These are phyloP conservation scores for Epizoanthus fatuus DNA, from an alignment of 92 coral and sea anemone species.

Conservation along the genomic window DNA sequence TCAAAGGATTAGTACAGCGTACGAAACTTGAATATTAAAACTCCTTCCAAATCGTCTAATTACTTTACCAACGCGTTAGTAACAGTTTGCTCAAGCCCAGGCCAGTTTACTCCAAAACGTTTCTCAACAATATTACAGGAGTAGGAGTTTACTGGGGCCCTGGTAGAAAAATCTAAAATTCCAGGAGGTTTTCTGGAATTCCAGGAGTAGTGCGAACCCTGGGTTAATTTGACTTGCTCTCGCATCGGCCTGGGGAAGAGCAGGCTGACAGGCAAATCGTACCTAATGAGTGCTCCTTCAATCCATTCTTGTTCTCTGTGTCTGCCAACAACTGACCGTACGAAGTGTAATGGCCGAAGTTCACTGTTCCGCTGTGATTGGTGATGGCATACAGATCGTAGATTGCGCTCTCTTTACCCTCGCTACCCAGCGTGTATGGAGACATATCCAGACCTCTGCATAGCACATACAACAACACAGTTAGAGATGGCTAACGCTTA, in stretches of 20 bases:
- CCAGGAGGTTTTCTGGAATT: background rate
- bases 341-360: constrained; percentile 97
- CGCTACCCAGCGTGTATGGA: constrained; percentile 73
- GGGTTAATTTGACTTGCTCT: background rate
- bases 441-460: constrained; percentile 96
- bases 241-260: background rate
- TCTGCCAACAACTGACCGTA: constrained; percentile 71
- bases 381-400: constrained; percentile 95
- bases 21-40: too few species aligned
- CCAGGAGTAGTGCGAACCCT: background rate
- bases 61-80: too few species aligned
- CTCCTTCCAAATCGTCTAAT: too few species aligned
- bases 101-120: too few species aligned
- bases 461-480: background rate
- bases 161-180: background rate
- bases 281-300: constrained; percentile 64
- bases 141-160: too few species aligned
- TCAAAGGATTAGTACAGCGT: too few species aligned
- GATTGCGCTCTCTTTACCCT: constrained; percentile 60
- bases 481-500: too few species aligned
- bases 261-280: background rate
- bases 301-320: constrained; percentile 35
- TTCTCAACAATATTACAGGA: too few species aligned
- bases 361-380: constrained; percentile 93
- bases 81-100: too few species aligned